phyloP scores from a whole-genome alignment of 2,113 vertebrate species.

The Hippocampus abdominalis region DNA sequence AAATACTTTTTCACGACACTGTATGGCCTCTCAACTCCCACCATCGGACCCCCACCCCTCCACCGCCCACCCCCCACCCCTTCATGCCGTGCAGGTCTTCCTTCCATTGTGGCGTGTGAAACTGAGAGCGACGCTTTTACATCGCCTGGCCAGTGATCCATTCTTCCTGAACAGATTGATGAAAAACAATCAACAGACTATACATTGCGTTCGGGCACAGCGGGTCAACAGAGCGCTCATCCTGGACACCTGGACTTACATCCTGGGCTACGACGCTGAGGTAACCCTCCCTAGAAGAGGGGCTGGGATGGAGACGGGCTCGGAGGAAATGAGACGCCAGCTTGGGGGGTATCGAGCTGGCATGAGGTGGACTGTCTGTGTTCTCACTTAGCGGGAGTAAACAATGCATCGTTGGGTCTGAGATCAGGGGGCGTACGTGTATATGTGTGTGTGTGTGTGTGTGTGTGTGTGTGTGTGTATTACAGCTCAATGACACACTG shows the following conservation, averaged over 20 bases:
- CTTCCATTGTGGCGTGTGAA: constrained; percentile 90
- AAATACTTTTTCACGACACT: too few species aligned
- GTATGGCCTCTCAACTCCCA: constrained; percentile 27
- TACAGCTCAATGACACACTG: constrained; percentile 11
- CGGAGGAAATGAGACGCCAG: constrained; percentile 50
- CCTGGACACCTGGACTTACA: constrained; percentile 69
- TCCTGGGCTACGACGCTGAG: constrained; percentile 57
- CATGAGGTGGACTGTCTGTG: constrained; percentile 33
- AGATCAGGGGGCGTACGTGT: constrained; percentile 23
- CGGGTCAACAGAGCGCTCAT: constrained; percentile 57
- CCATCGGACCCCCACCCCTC: constrained; percentile 69
- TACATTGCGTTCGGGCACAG: constrained; percentile 49
- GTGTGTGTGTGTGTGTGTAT: not conserved
- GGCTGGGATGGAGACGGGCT: constrained; percentile 25
- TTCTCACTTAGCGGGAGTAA: constrained; percentile 58
- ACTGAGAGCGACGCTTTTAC: constrained; percentile 87
- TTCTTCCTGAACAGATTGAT: constrained; percentile 97
- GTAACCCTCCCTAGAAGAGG: constrained; percentile 20
- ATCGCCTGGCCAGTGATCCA: constrained; percentile 87
- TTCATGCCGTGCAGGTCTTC: constrained; percentile 86
- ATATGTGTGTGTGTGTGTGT: constrained; percentile 9
- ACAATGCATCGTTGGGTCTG: constrained; percentile 55
- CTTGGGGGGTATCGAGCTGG: constrained; percentile 36
- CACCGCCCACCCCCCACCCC: constrained; percentile 78
- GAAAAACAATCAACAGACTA: constrained; percentile 88